phyloP scores from a whole-genome alignment of 2,113 vertebrate genomes.

The Platichthys flesus region DNA sequence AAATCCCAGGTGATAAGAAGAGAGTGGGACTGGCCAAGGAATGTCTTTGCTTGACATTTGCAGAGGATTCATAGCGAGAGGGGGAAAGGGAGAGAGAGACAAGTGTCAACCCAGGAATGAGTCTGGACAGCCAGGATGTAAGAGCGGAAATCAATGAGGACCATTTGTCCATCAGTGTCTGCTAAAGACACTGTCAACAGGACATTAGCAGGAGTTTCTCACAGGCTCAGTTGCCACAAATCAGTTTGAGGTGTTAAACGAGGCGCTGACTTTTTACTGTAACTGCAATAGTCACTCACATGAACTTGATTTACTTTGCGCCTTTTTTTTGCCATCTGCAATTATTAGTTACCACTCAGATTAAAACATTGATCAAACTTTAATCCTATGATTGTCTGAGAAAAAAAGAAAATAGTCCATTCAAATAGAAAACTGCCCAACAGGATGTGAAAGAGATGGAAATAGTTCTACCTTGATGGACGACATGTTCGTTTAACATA shows the following conservation, averaged over 20 bases:
- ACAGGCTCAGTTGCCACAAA: background rate
- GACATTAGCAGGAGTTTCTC: slow-evolving; percentile 1
- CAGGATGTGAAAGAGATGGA: no score
- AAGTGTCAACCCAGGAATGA: background rate
- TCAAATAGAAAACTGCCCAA: no score
- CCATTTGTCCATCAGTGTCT: slow-evolving; percentile 21
- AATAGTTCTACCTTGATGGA: no score
- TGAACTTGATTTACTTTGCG: background rate
- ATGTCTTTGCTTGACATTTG: slow-evolving; percentile 37
- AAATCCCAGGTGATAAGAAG: slow-evolving; percentile 33
- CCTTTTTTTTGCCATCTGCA: no score
- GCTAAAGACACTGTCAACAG: slow-evolving; percentile 14
- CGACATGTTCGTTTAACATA: no score
- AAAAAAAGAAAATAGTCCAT: no score
- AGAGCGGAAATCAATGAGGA: slow-evolving; percentile 1
- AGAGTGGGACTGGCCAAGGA: slow-evolving; percentile 27
- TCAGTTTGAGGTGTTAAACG: background rate
- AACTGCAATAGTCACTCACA: background rate
- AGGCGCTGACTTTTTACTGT: background rate
- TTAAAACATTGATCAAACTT: no score
- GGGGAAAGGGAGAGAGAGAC: background rate
- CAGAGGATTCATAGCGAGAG: slow-evolving; percentile 17
- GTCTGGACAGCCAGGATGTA: slow-evolving; percentile 12
- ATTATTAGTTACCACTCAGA: background rate
- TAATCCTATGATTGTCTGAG: no score